Evolutionary conservation across 2,888 invertebrate species (phyloP), one percentile per base, ranked within the genome.

Genomic region (Luperina testacea): DNA sequence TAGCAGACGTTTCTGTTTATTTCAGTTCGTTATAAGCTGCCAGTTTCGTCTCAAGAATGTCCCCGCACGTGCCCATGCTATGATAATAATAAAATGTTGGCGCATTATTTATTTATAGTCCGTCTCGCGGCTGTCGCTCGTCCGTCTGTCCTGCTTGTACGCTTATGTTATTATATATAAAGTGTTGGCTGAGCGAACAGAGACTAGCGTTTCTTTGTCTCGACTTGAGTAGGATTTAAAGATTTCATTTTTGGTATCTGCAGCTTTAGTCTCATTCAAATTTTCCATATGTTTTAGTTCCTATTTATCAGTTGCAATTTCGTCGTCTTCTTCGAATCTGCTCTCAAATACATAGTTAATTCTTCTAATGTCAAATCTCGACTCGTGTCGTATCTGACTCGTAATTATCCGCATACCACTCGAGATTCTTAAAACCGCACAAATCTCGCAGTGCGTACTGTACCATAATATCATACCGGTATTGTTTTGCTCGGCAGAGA

Each of bases 81-180:
- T 96, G 96, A 97, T 96, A 96, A 97, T 96, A 96, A 96, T 96
- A 96, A 96, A 96, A 96, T 96, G 96, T 95, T 96, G 95, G 96
- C 96, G 96, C 96, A 96, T 96, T 96, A 96, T 96, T 96, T 96
- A 96, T 97, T 96, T 96, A 97, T 97, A 96, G 96, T 93, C 92
- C 92, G 94, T 94, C 95, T 95, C 94, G 96, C 96, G 96, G 96
- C 96, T 96, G 96, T 96, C 96, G 96, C 93, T 94, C 95, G 96
- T 95, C 95, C 94, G 96, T 96, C 95, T 94, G 95, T 95, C 94
- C 92, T 93, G 92, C 93, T 89, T 90, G 91, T 90, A 89, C 86
- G 90, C 88, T 89, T 91, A 89, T 93, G 92, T 93, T 93, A 92
- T 93, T 94, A 94, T 94, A 94, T 94, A 93, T 94, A 88, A 89